A percentile compares a stretch with the other conserved stretches of the same genome.
Evolutionary conservation across 1,140 invertebrate genomes (phyloP).

Genomic region (Tetramorium parvispinum): DNA sequence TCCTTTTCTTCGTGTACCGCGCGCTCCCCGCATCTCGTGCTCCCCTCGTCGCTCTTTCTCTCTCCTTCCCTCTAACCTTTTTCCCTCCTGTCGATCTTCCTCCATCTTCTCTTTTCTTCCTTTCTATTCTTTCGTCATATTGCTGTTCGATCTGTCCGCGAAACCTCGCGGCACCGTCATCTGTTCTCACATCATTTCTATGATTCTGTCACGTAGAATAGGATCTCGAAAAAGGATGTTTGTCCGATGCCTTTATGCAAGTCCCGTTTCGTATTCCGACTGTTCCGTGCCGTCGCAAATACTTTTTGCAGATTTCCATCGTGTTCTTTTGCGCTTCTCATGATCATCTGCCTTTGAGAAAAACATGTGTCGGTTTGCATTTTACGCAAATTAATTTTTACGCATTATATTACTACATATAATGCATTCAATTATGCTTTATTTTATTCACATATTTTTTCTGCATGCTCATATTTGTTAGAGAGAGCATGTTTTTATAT

Average conservation of each 20-base stretch:
- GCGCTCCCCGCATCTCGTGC: constrained; percentile 61
- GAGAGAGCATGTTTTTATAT: background rate
- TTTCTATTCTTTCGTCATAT: constrained; percentile 62
- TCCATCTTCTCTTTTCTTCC: constrained; percentile 26
- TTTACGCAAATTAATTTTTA: background rate
- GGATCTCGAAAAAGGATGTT: constrained; percentile 72
- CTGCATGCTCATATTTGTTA: background rate
- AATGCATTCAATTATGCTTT: background rate
- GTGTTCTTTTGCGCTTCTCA: background rate
- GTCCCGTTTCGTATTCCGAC: constrained; percentile 66
- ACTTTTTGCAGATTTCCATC: constrained; percentile 37
- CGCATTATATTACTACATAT: background rate
- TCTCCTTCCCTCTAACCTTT: constrained; percentile 47
- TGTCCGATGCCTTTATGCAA: constrained; percentile 70
- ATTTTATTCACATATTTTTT: background rate
- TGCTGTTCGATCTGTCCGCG: constrained; percentile 69
- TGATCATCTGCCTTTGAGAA: background rate
- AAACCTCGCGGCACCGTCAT: constrained; percentile 71
- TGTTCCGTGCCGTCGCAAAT: constrained; percentile 61
- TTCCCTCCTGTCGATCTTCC: constrained; percentile 27
- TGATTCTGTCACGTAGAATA: constrained; percentile 74
- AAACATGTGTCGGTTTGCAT: background rate
- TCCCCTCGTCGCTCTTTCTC: constrained; percentile 25
- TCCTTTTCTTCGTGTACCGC: constrained; percentile 13
- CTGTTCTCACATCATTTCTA: constrained; percentile 75